phyloP scores from a whole-genome alignment of 53 echinoderm and acorn worm genomes.

The Pentamera pediparva region DNA sequence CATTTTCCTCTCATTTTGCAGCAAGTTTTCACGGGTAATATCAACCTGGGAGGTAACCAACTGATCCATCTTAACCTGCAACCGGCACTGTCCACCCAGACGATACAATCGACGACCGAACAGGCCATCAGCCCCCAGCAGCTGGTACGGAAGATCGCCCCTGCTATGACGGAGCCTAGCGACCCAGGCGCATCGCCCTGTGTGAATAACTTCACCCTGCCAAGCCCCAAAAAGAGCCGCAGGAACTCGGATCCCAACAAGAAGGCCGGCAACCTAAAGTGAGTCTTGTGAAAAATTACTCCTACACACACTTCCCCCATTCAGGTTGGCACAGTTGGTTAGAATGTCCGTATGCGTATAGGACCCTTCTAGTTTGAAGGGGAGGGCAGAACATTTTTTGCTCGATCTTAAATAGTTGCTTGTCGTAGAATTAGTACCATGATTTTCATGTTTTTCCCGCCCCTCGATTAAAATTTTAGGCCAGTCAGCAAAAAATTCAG shows the following conservation, averaged over 20 bases:
- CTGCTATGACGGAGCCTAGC: conserved; percentile 11
- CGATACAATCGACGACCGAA: conserved; percentile 7
- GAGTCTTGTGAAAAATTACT: not conserved
- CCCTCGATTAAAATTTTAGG: no score
- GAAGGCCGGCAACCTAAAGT: conserved; percentile 57
- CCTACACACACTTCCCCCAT: not conserved
- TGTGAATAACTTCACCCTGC: conserved; percentile 31
- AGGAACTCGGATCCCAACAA: conserved; percentile 36
- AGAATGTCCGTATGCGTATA: not conserved
- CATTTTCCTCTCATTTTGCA: not conserved
- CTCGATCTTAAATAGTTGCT: no score
- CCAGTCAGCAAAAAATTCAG: no score
- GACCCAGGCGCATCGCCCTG: conserved; percentile 8
- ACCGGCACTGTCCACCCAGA: conserved; percentile 18
- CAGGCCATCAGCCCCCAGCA: not conserved
- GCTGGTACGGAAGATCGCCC: conserved; percentile 18
- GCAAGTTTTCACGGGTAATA: conserved; percentile 15
- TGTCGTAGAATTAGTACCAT: no score
- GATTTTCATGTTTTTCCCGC: no score
- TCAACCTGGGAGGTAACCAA: conserved; percentile 24
- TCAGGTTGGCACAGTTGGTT: not conserved
- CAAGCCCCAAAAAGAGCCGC: conserved; percentile 32
- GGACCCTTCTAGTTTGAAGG: no score
- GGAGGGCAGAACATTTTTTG: no score
- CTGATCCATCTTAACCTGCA: conserved; percentile 25